phyloP scores from a whole-genome alignment of 1,140 invertebrate genomes.

The Trichonephila inaurata region DNA sequence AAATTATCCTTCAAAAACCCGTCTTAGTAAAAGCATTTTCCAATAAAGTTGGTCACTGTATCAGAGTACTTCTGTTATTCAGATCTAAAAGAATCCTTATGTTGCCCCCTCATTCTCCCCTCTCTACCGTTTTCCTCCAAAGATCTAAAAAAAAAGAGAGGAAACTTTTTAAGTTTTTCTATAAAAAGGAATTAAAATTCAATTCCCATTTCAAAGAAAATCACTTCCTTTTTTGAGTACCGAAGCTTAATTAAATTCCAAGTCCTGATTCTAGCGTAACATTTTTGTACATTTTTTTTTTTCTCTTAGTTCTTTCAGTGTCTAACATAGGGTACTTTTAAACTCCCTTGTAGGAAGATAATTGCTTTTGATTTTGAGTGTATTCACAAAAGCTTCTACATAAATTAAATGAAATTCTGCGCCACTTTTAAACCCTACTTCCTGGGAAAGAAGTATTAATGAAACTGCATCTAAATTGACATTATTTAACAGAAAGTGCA shows the following conservation, averaged over 20 bases:
- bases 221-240: not conserved
- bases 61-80: too few relatives aligned
- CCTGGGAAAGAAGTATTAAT: too few relatives aligned
- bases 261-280: not conserved
- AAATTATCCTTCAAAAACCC: too few relatives aligned
- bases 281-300: not conserved
- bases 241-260: slow-evolving; percentile 25
- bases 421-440: too few relatives aligned
- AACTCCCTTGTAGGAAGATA: not conserved
- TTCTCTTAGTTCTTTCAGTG: not conserved
- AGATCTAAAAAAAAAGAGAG: not conserved
- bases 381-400: not conserved
- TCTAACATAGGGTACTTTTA: not conserved
- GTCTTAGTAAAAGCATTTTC: too few relatives aligned
- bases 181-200: not conserved
- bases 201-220: slow-evolving; percentile 18
- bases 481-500: too few relatives aligned
- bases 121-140: not conserved
- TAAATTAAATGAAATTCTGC: not conserved
- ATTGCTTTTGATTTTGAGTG: slow-evolving; percentile 30
- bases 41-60: too few relatives aligned
- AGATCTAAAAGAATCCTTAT: not conserved
- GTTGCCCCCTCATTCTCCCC: not conserved
- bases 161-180: not conserved
- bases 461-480: too few relatives aligned